A percentile compares a stretch with the other conserved stretches of the same genome.
Evolutionary conservation across 2,888 invertebrate species (phyloP).

Genomic region (Aphrophora alni): DNA sequence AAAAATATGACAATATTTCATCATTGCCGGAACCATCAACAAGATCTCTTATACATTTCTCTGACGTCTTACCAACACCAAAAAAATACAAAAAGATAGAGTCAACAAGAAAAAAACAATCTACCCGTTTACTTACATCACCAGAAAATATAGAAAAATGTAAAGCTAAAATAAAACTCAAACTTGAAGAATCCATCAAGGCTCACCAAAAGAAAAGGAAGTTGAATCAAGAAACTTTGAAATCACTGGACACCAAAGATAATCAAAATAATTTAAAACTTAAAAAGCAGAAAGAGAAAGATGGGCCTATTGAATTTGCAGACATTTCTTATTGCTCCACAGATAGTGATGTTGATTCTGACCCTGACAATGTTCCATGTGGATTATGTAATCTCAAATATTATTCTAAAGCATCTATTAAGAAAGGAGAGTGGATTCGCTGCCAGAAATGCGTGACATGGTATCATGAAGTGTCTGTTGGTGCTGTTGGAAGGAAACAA

Average conservation of each 20-base stretch:
- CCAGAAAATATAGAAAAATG: neutral
- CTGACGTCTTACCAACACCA: neutral
- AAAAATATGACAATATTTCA: no score
- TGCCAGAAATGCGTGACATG: neutral
- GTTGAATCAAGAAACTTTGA: no score
- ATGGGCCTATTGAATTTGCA: neutral
- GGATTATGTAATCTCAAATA: neutral
- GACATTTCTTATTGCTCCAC: neutral
- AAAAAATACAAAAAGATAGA: neutral
- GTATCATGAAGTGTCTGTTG: neutral
- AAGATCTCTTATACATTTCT: neutral
- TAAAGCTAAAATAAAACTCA: no score
- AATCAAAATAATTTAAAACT: neutral
- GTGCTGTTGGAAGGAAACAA: neutral
- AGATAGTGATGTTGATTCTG: no score
- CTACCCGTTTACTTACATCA: neutral
- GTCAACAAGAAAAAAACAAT: neutral
- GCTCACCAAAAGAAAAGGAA: no score
- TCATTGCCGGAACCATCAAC: neutral
- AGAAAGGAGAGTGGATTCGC: neutral
- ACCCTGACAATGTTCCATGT: neutral
- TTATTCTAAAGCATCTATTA: neutral
- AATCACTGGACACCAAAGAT: neutral
- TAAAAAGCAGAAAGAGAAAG: neutral
- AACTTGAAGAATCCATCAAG: no score